These are phyloP conservation scores for Megaustenia siamemsis DNA, from an alignment of 2,888 invertebrate species.

Conservation along the genomic window DNA sequence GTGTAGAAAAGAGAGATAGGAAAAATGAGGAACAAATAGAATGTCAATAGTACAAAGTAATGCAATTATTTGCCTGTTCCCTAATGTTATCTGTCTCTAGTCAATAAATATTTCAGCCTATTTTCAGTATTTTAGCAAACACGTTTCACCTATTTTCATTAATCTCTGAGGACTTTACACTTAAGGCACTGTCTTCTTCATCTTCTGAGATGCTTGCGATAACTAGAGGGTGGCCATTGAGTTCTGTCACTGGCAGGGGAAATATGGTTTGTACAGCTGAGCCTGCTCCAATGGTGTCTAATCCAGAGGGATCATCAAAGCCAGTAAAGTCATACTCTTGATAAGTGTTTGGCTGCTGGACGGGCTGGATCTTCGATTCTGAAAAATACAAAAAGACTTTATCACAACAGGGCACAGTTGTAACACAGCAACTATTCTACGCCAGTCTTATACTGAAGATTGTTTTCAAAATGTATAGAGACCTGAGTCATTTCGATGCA, in stretches of 20 bases:
- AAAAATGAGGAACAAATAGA: no score
- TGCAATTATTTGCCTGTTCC: no score
- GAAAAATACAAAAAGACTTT: conserved; percentile 11
- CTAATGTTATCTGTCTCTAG: no score
- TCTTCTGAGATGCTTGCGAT: conserved; percentile 65
- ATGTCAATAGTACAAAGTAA: no score
- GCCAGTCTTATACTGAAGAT: no score
- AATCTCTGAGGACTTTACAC: conserved; percentile 64
- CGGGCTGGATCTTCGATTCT: conserved; percentile 35
- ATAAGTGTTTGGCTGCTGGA: conserved; percentile 53
- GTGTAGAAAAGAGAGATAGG: no score
- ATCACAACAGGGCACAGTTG: no score
- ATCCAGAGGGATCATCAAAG: conserved; percentile 48
- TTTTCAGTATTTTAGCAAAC: neutral
- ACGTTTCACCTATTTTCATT: conserved; percentile 61
- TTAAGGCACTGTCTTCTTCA: conserved; percentile 81
- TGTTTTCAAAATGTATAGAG: no score
- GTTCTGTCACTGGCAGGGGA: conserved; percentile 35
- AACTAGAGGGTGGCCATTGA: conserved; percentile 51
- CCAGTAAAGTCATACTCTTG: conserved; percentile 59
- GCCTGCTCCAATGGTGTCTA: neutral
- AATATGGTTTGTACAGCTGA: neutral
- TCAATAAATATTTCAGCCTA: neutral
- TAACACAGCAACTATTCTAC: no score
- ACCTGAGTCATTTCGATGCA: no score